A percentile compares a stretch with the other conserved stretches of the same genome.
These are phyloP conservation scores for Scomber colias DNA, from an alignment of 2,113 vertebrate genomes.

Conservation along the genomic window DNA sequence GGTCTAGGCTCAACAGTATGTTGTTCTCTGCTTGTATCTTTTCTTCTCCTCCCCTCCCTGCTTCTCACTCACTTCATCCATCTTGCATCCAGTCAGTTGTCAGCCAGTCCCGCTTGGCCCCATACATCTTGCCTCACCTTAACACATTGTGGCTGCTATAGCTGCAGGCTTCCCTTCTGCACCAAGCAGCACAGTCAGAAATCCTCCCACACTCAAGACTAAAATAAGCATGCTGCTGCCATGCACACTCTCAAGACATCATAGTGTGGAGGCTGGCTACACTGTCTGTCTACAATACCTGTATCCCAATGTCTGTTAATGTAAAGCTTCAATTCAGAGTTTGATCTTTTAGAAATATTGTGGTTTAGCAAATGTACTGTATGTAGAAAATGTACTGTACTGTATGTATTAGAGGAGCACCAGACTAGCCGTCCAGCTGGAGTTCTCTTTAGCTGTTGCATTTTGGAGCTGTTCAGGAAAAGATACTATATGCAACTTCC, in stretches of 20 bases:
- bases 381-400: too few species aligned
- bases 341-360: not conserved
- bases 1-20: constrained; percentile 13
- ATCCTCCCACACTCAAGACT: constrained; percentile 38
- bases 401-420: too few species aligned
- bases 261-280: not conserved
- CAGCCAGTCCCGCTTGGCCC: constrained; percentile 4
- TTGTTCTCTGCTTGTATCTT: constrained; percentile 10
- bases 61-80: constrained; percentile 12
- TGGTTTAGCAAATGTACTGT: not conserved
- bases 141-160: constrained; percentile 29
- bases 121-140: constrained; percentile 43
- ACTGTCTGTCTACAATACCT: not conserved
- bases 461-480: too few species aligned
- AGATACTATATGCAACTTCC: too few species aligned
- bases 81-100: constrained; percentile 34
- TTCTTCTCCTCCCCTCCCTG: not conserved
- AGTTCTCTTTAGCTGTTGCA: too few species aligned
- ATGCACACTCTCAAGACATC: not conserved
- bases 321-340: not conserved
- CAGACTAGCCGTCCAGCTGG: too few species aligned
- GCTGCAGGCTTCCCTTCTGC: constrained; percentile 34
- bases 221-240: constrained; percentile 28
- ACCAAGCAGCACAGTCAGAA: constrained; percentile 8
- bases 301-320: not conserved